Evolutionary conservation across 2,888 invertebrate genomes (phyloP).

Genomic region (Pseudanteris insignis): DNA sequence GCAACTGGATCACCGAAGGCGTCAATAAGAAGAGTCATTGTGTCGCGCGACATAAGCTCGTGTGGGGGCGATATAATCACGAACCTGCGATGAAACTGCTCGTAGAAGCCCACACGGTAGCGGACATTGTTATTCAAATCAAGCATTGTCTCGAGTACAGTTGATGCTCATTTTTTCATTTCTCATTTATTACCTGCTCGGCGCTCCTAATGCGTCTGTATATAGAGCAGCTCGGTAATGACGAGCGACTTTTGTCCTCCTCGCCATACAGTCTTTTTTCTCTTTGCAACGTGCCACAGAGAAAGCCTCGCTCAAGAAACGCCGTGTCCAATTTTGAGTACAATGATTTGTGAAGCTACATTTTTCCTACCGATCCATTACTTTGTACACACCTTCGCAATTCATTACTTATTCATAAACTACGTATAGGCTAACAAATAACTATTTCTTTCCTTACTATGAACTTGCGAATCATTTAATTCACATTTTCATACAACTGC

Average conservation of each 20-base stretch:
- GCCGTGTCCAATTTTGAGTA: constrained; percentile 8
- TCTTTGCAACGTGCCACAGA: constrained; percentile 1
- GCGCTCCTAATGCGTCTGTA: constrained; percentile 61
- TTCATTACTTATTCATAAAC: neutral
- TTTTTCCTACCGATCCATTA: neutral
- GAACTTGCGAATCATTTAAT: too few species aligned
- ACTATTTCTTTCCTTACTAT: too few species aligned
- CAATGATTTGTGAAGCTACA: neutral
- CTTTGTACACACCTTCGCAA: constrained; percentile 2
- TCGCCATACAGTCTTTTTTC: neutral
- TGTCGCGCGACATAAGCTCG: constrained; percentile 27
- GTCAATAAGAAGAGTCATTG: constrained; percentile 39
- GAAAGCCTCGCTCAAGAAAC: constrained; percentile 12
- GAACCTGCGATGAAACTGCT: constrained; percentile 49
- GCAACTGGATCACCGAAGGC: constrained; percentile 43
- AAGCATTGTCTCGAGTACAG: constrained; percentile 61
- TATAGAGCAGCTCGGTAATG: constrained; percentile 55
- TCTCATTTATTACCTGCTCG: constrained; percentile 60
- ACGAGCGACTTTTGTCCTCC: constrained; percentile 32
- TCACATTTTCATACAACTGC: too few species aligned
- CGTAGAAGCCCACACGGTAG: constrained; percentile 66
- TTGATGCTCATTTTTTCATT: constrained; percentile 63
- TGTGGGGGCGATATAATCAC: constrained; percentile 41
- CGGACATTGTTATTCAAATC: constrained; percentile 66
- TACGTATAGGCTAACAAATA: too few species aligned